phyloP scores from a whole-genome alignment of 2,113 vertebrate species.

The Pedetes capensis region DNA sequence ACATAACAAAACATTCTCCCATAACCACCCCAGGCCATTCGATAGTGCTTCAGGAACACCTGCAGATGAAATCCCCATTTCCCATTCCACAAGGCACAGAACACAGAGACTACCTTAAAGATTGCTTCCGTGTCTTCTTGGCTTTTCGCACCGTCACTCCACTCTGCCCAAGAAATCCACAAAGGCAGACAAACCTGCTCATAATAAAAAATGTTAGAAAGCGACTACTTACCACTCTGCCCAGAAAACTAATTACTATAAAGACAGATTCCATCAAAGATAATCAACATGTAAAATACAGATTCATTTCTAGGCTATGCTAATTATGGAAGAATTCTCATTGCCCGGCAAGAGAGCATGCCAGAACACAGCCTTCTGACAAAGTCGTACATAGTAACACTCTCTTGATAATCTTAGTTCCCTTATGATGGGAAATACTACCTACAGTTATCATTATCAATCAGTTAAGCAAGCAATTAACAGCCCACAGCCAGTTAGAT shows the following conservation, averaged over 20 bases:
- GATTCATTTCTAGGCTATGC: neutral
- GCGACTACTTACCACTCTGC: neutral
- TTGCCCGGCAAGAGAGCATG: neutral
- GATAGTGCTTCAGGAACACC: neutral
- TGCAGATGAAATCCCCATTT: neutral
- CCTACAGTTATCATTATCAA: neutral
- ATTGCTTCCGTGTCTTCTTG: conserved; percentile 87
- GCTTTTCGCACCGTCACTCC: conserved; percentile 85
- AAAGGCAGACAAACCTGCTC: conserved; percentile 89
- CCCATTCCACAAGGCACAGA: neutral
- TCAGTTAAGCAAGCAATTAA: neutral
- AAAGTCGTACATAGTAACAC: neutral
- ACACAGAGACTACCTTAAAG: conserved; percentile 87
- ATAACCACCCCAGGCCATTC: neutral
- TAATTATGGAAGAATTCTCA: neutral
- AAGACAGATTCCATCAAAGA: neutral
- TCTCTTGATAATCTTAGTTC: neutral
- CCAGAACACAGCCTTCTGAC: neutral
- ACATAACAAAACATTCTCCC: neutral
- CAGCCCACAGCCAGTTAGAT: neutral
- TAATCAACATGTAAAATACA: neutral
- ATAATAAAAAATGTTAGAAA: conserved; percentile 22
- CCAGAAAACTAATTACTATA: neutral
- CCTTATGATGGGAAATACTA: neutral
- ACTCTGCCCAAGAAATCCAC: conserved; percentile 91